A percentile compares a stretch with the other conserved stretches of the same genome.
Conservation (phyloP, 2,113 vertebrate species). For the Eurystomus gularis region DNA sequence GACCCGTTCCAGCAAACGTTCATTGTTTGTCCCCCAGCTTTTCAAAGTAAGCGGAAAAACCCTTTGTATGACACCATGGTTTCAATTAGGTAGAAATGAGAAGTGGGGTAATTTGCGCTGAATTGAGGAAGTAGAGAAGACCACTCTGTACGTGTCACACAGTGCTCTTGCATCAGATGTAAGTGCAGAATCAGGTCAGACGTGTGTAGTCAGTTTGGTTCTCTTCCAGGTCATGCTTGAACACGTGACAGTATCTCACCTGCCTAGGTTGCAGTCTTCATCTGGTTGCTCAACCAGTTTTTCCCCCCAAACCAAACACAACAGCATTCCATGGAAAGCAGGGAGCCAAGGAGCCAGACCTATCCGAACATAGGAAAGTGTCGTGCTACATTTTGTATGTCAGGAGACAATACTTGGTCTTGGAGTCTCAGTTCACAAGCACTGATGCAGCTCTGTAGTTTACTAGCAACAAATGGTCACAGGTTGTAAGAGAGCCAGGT, state of each 20-base stretch:
- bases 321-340: slow-evolving; percentile 20
- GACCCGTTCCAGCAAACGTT: slow-evolving; percentile 98
- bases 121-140: not conserved
- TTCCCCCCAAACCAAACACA: slow-evolving; percentile 18
- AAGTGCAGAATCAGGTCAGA: slow-evolving; percentile 25
- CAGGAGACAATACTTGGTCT: not conserved
- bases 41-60: slow-evolving; percentile 83
- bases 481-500: not conserved
- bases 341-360: not conserved
- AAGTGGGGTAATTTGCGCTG: not conserved
- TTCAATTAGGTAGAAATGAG: not conserved
- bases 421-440: not conserved
- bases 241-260: slow-evolving; percentile 14
- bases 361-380: not conserved
- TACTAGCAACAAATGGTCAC: not conserved
- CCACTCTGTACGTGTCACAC: not conserved
- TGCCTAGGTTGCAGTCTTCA: not conserved
- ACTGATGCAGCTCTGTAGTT: not conserved
- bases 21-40: slow-evolving; percentile 95
- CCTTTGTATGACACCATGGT: not conserved
- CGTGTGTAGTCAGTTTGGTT: not conserved
- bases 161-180: not conserved
- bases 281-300: slow-evolving; percentile 34
- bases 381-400: not conserved
- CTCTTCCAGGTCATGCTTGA: slow-evolving; percentile 26